Conservation (phyloP, 2,797 vertebrate species). For the Sebastes vulpes region DNA sequence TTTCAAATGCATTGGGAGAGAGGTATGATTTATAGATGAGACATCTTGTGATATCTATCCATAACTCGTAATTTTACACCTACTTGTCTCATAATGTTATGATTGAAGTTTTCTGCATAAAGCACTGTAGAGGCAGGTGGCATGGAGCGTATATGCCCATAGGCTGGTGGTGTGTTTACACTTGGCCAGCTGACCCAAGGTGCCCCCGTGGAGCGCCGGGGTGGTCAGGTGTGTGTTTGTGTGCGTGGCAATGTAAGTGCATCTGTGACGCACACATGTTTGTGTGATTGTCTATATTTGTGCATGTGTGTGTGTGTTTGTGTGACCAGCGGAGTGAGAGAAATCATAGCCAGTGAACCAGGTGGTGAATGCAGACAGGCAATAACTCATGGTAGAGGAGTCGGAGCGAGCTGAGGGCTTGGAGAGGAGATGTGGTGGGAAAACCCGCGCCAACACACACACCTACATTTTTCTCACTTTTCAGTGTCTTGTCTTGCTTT, state of each 20-base stretch:
- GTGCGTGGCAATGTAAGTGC: neutral
- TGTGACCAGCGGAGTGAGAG: slow-evolving; percentile 69
- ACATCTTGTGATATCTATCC: slow-evolving; percentile 29
- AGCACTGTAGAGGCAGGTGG: slow-evolving; percentile 25
- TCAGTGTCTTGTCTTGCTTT: neutral
- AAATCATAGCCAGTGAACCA: slow-evolving; percentile 78
- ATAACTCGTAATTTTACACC: slow-evolving; percentile 44
- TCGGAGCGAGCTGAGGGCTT: slow-evolving; percentile 50
- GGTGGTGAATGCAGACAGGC: slow-evolving; percentile 74
- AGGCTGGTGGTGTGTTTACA: slow-evolving; percentile 62
- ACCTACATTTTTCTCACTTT: slow-evolving; percentile 26
- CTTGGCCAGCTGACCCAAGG: slow-evolving; percentile 70
- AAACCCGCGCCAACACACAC: slow-evolving; percentile 24
- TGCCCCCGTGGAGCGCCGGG: slow-evolving; percentile 34
- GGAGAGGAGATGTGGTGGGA: slow-evolving; percentile 30
- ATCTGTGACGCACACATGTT: slow-evolving; percentile 16
- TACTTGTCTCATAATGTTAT: slow-evolving; percentile 20
- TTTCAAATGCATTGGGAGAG: slow-evolving; percentile 45
- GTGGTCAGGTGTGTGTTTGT: slow-evolving; percentile 21
- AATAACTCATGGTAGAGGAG: slow-evolving; percentile 74
- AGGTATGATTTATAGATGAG: slow-evolving; percentile 61
- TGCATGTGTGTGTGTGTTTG: slow-evolving; percentile 22
- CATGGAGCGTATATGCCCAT: slow-evolving; percentile 37
- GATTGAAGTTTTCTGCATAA: slow-evolving; percentile 23
- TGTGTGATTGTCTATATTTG: slow-evolving; percentile 7